A percentile compares a stretch with the other conserved stretches of the same genome.
Evolutionary conservation across 2,797 vertebrate genomes (phyloP).

Genomic region (Jordanella pulchra): DNA sequence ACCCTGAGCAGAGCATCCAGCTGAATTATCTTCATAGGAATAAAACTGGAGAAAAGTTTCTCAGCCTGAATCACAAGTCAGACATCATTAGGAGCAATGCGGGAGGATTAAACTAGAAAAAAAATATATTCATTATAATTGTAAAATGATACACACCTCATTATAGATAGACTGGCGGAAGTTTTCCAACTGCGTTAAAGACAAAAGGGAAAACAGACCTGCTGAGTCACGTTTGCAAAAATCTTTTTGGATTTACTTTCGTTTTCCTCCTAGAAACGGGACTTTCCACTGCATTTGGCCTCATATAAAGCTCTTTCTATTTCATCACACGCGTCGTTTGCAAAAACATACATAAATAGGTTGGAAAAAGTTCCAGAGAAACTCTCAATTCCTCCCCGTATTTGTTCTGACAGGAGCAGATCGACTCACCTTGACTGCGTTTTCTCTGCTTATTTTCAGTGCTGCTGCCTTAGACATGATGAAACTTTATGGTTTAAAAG

Average conservation of each 20-base stretch:
- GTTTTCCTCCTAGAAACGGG: constrained; percentile 35
- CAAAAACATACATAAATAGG: neutral
- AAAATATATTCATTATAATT: neutral
- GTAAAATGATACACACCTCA: constrained; percentile 59
- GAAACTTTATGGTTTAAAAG: neutral
- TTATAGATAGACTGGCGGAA: constrained; percentile 67
- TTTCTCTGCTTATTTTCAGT: constrained; percentile 61
- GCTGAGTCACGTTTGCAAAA: constrained; percentile 49
- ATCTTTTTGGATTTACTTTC: constrained; percentile 49
- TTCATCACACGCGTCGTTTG: accelerated
- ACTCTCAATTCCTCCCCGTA: neutral
- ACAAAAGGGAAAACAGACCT: neutral
- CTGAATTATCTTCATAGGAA: constrained; percentile 84
- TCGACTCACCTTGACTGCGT: constrained; percentile 59
- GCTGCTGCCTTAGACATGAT: constrained; percentile 60
- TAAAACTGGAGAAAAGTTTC: constrained; percentile 79
- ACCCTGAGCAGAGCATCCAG: constrained; percentile 83
- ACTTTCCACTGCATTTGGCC: constrained; percentile 11
- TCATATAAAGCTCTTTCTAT: neutral
- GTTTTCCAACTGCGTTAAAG: constrained; percentile 68
- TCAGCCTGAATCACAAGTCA: constrained; percentile 76
- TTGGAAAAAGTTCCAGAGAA: no score
- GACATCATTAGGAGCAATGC: neutral
- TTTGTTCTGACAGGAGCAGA: neutral
- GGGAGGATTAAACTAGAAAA: neutral